A percentile compares a stretch with the other conserved stretches of the same genome.
phyloP scores from a whole-genome alignment of 2,797 vertebrate species.

The Tadarida brasiliensis region DNA sequence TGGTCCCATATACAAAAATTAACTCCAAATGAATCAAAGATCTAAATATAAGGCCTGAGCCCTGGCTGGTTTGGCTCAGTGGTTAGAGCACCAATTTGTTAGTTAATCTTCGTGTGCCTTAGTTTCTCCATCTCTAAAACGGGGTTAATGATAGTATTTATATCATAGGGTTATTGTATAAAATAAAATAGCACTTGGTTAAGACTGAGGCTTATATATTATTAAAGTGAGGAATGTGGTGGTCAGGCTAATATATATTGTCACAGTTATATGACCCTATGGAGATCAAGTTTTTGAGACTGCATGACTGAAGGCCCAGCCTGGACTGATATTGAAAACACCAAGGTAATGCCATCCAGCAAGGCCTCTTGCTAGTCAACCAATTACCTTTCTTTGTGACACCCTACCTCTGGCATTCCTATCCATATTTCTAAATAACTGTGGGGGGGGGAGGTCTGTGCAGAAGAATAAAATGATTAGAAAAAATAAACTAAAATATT shows the following conservation, averaged over 20 bases:
- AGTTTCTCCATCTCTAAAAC: conserved; percentile 6
- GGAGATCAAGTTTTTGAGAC: conserved; percentile 64
- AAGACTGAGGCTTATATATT: neutral
- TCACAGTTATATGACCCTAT: neutral
- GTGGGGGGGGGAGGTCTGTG: neutral
- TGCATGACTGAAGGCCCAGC: conserved; percentile 12
- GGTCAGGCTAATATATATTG: neutral
- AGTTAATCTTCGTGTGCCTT: neutral
- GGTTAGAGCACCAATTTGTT: neutral
- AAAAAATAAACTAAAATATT: conserved; percentile 48
- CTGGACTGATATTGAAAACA: conserved; percentile 29
- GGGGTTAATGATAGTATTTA: conserved; percentile 38
- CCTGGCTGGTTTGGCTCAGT: no score
- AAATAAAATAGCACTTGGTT: conserved; percentile 43
- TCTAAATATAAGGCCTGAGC: neutral
- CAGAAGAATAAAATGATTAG: conserved; percentile 17
- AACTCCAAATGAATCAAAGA: neutral
- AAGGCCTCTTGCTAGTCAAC: neutral
- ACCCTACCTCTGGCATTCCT: neutral
- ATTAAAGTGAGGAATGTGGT: neutral
- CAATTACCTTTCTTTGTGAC: conserved; percentile 27
- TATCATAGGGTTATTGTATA: neutral
- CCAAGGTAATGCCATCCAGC: neutral
- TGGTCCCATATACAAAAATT: neutral
- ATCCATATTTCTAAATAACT: conserved; percentile 33